phyloP scores from a whole-genome alignment of 1,140 invertebrate species.

The Zophobas morio region DNA sequence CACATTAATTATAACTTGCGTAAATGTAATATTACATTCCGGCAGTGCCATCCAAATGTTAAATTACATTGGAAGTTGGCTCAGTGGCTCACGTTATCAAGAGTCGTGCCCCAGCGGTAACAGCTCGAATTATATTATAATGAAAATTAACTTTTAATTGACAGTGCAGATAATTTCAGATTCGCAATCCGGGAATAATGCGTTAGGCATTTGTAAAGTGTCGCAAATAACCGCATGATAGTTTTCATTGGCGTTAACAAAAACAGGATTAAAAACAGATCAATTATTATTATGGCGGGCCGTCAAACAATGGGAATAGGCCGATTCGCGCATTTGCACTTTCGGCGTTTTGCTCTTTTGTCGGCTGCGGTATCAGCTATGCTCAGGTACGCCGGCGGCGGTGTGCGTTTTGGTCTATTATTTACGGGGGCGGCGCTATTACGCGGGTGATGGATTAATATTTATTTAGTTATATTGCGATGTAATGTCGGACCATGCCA shows the following conservation, averaged over 20 bases:
- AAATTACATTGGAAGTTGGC: slow-evolving; percentile 62
- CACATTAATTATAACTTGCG: slow-evolving; percentile 56
- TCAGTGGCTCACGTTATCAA: slow-evolving; percentile 54
- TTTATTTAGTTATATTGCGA: slow-evolving; percentile 36
- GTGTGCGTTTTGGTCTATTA: slow-evolving; percentile 16
- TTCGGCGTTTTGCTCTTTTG: slow-evolving; percentile 44
- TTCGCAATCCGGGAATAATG: slow-evolving; percentile 53
- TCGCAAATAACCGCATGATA: slow-evolving; percentile 50
- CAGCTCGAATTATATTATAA: slow-evolving; percentile 59
- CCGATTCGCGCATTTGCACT: slow-evolving; percentile 32
- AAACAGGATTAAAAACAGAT: slow-evolving; percentile 55
- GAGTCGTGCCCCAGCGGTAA: slow-evolving; percentile 44
- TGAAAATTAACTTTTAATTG: slow-evolving; percentile 63
- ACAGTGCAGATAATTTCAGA: slow-evolving; percentile 55
- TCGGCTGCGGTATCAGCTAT: slow-evolving; percentile 42
- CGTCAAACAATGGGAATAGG: slow-evolving; percentile 45
- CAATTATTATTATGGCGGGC: slow-evolving; percentile 55
- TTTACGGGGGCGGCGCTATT: slow-evolving; percentile 10
- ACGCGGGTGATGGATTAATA: slow-evolving; percentile 29
- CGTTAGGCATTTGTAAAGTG: slow-evolving; percentile 42
- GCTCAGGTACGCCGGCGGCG: slow-evolving; percentile 48
- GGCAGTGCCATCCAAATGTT: slow-evolving; percentile 60
- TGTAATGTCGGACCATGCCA: slow-evolving; percentile 8
- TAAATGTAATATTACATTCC: slow-evolving; percentile 63
- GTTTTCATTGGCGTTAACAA: slow-evolving; percentile 53